phyloP scores from a whole-genome alignment of 2,888 invertebrate genomes.

The Chloroclysta siterata region DNA sequence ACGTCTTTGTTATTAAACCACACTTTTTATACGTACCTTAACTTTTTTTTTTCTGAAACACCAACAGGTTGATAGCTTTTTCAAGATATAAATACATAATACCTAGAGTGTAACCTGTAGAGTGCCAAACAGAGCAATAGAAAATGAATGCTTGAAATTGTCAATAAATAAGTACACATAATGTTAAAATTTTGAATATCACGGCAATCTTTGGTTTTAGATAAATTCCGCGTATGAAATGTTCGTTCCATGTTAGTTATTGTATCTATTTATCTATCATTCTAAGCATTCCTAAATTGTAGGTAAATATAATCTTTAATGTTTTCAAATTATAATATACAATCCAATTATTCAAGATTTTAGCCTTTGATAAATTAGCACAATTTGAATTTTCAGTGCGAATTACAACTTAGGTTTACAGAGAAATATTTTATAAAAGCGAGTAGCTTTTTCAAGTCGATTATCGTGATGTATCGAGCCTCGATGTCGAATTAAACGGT shows the following conservation, averaged over 20 bases:
- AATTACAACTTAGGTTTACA: conserved; percentile 3
- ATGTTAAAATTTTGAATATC: too few species aligned
- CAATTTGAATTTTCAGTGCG: conserved; percentile 7
- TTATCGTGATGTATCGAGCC: conserved; percentile 12
- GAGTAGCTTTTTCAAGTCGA: conserved; percentile 2
- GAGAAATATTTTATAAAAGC: neutral
- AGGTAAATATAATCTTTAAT: conserved; percentile 25
- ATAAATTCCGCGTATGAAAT: neutral
- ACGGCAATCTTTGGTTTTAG: neutral
- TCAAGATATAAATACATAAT: neutral
- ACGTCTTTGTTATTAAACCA: conserved; percentile 23
- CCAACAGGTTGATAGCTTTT: neutral
- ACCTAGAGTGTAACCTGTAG: neutral
- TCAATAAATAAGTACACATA: neutral
- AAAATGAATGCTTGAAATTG: neutral
- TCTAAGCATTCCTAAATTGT: conserved; percentile 39
- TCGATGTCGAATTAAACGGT: conserved; percentile 21
- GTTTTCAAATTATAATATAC: conserved; percentile 14
- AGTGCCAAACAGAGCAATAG: conserved; percentile 5
- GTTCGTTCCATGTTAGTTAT: neutral
- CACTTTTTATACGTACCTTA: conserved; percentile 2
- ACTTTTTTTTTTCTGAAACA: neutral
- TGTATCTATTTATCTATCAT: neutral
- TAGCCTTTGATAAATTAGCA: conserved; percentile 1
- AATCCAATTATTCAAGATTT: conserved; percentile 7